A percentile compares a stretch with the other conserved stretches of the same genome.
Evolutionary conservation across 2,797 vertebrate genomes (phyloP).

Genomic region (Rhinatrema bivittatum): DNA sequence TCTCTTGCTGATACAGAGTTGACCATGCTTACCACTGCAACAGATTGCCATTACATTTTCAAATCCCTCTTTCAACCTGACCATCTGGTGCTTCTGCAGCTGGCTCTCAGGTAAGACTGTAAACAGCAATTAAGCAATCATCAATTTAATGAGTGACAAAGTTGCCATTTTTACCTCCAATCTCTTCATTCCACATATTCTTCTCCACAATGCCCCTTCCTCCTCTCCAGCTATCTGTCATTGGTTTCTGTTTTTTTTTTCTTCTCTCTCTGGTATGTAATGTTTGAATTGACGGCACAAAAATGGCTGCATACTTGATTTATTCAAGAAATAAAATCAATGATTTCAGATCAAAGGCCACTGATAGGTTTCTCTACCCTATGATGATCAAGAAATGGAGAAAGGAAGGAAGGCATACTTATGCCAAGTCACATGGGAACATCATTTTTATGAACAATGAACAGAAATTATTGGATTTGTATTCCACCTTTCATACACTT

Average conservation of each 20-base stretch:
- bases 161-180: not conserved
- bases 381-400: not conserved
- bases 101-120: slow-evolving; percentile 8
- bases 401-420: not conserved
- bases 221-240: not conserved
- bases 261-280: slow-evolving; percentile 1
- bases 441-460: not conserved
- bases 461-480: too few relatives aligned
- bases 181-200: not conserved
- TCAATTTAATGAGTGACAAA: slow-evolving; percentile 1
- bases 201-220: not conserved
- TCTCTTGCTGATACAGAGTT: slow-evolving; percentile 6
- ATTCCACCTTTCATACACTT: too few relatives aligned
- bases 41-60: slow-evolving; percentile 12
- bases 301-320: slow-evolving; percentile 1
- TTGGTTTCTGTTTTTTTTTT: too few relatives aligned
- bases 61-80: slow-evolving; percentile 11
- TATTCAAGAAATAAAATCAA: not conserved
- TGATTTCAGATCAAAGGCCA: not conserved
- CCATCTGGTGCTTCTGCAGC: slow-evolving; percentile 16
- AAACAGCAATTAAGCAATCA: slow-evolving; percentile 18
- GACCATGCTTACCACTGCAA: accelerated
- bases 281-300: not conserved
- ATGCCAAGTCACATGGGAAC: too few relatives aligned
- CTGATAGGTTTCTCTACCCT: not conserved